A percentile compares a stretch with the other conserved stretches of the same genome.
Conservation (phyloP, 2,888 invertebrate species). For the Hermaeophaga mercurialis region DNA sequence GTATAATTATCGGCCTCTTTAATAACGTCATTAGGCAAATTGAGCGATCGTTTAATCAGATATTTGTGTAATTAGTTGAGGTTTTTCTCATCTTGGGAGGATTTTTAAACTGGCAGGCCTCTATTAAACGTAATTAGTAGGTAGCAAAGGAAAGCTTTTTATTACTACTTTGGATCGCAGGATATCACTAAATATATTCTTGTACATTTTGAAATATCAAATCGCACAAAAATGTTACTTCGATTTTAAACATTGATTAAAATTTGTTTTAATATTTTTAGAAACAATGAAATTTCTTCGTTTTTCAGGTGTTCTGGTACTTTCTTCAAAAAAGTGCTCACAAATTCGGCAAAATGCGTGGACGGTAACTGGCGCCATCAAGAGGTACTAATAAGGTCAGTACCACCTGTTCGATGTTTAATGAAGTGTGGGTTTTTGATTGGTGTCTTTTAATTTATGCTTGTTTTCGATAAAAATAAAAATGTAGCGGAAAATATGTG, state of each 20-base stretch:
- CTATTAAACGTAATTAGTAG: not conserved
- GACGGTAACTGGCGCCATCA: slow-evolving; percentile 21
- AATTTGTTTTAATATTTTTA: too few relatives aligned
- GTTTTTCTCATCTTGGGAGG: not conserved
- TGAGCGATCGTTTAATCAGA: slow-evolving; percentile 16
- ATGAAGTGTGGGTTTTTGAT: slow-evolving; percentile 27
- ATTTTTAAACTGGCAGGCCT: not conserved
- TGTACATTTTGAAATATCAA: too few relatives aligned
- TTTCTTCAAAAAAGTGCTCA: not conserved
- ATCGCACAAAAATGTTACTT: too few relatives aligned
- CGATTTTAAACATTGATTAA: too few relatives aligned
- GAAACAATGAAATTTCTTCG: too few relatives aligned
- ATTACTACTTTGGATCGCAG: too few relatives aligned
- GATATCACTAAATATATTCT: too few relatives aligned
- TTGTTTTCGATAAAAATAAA: slow-evolving; percentile 24
- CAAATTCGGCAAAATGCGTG: slow-evolving; percentile 19
- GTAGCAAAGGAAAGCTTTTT: too few relatives aligned
- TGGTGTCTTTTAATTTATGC: slow-evolving; percentile 22
- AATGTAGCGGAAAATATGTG: slow-evolving; percentile 23
- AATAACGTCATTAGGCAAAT: slow-evolving; percentile 24
- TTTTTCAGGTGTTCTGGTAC: too few relatives aligned
- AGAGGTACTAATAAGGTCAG: slow-evolving; percentile 24
- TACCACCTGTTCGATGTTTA: slow-evolving; percentile 10
- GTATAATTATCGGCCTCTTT: slow-evolving; percentile 21
- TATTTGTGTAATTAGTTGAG: slow-evolving; percentile 11